Conservation (phyloP, 2,888 invertebrate species). For the Polydrusus cervinus region DNA sequence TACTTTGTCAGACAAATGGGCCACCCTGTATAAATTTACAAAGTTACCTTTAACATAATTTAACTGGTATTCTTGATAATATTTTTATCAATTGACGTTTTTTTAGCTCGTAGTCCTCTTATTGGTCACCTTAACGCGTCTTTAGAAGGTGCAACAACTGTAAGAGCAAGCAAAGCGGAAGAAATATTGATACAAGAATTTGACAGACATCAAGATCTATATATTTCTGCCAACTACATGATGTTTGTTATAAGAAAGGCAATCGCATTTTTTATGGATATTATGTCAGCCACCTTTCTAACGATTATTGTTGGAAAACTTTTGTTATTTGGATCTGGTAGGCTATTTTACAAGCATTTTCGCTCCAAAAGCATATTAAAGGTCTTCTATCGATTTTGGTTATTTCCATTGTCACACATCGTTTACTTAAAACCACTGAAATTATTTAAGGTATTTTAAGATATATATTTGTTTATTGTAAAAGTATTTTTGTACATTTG, state of each 20-base stretch:
- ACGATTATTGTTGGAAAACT: conserved; percentile 59
- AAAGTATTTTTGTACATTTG: too few relatives aligned
- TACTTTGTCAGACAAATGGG: too few relatives aligned
- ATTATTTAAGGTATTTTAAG: too few relatives aligned
- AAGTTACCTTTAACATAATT: too few relatives aligned
- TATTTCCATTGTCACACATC: too few relatives aligned
- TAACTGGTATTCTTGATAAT: neutral
- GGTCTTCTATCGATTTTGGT: too few relatives aligned
- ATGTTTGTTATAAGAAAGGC: conserved; percentile 68
- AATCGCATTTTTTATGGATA: conserved; percentile 66
- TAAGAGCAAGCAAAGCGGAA: conserved; percentile 66
- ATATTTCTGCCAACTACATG: conserved; percentile 66
- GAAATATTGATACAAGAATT: conserved; percentile 67
- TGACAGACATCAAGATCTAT: conserved; percentile 66
- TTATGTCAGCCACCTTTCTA: conserved; percentile 62
- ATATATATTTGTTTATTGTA: too few relatives aligned
- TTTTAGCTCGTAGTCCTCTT: conserved; percentile 67
- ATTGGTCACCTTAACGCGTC: conserved; percentile 68
- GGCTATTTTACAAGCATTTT: too few relatives aligned
- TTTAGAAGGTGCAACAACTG: conserved; percentile 68
- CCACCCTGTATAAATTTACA: too few relatives aligned
- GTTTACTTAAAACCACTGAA: too few relatives aligned
- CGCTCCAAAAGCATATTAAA: too few relatives aligned
- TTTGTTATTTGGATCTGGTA: conserved; percentile 59
- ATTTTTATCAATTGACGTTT: neutral